phyloP scores from a whole-genome alignment of 2,797 vertebrate species.

The Melanotaenia parkinsoni region DNA sequence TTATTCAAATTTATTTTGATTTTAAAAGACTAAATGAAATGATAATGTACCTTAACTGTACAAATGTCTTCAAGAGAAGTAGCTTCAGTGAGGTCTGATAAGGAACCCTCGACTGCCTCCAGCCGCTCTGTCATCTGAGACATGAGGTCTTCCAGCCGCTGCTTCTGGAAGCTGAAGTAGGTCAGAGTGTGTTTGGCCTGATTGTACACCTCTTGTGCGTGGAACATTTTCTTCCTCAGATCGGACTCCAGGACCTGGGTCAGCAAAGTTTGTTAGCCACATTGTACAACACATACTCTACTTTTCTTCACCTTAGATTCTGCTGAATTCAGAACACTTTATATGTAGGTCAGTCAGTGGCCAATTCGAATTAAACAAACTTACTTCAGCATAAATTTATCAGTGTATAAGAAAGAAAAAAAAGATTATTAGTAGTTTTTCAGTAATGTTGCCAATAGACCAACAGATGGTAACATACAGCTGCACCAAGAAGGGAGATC shows the following conservation, averaged over 20 bases:
- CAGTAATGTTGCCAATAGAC: too few relatives aligned
- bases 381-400: too few relatives aligned
- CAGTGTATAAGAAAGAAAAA: too few relatives aligned
- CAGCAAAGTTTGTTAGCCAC: conserved; percentile 12
- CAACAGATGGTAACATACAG: too few relatives aligned
- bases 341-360: too few relatives aligned
- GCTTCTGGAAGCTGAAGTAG: conserved; percentile 89
- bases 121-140: conserved; percentile 86
- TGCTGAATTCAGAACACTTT: neutral
- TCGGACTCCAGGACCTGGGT: conserved; percentile 90
- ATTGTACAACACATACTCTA: neutral
- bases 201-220: conserved; percentile 88
- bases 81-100: conserved; percentile 80
- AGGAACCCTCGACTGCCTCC: conserved; percentile 82
- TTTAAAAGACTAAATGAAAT: neutral
- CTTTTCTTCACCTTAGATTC: neutral
- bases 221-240: conserved; percentile 90
- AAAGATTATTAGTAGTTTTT: too few relatives aligned
- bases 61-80: conserved; percentile 84
- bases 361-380: too few relatives aligned
- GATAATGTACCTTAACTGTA: conserved; percentile 86
- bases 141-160: conserved; percentile 88
- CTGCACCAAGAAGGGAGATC: too few relatives aligned
- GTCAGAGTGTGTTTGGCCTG: conserved; percentile 88
- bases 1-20: conserved; percentile 1